Evolutionary conservation across 2,888 invertebrate species (phyloP).

Genomic region (Torymus tubicola): DNA sequence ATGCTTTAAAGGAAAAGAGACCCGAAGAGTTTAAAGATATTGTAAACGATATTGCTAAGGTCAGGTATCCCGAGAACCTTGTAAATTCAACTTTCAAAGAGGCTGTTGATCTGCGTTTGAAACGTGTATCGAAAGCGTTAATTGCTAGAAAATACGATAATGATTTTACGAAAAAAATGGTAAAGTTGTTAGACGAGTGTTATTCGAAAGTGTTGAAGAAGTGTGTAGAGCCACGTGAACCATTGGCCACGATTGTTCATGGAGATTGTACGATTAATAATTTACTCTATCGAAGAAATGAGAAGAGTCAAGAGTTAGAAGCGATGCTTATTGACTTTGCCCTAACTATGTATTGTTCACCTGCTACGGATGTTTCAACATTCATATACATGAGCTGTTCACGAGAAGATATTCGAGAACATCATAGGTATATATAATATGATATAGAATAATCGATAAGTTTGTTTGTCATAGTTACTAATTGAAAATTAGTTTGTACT

Average conservation of each 20-base stretch:
- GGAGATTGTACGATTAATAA: conserved; percentile 71
- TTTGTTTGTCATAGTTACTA: too few species aligned
- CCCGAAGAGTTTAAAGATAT: conserved; percentile 62
- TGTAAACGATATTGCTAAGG: conserved; percentile 58
- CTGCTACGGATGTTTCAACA: conserved; percentile 68
- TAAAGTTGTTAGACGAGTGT: conserved; percentile 57
- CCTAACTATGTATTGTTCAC: conserved; percentile 65
- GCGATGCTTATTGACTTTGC: conserved; percentile 67
- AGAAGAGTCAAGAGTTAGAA: conserved; percentile 7
- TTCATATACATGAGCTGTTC: conserved; percentile 65
- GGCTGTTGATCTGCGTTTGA: background rate
- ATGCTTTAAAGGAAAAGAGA: conserved; percentile 64
- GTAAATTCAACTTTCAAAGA: conserved; percentile 39
- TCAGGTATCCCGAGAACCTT: conserved; percentile 53
- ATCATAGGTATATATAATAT: conserved; percentile 12
- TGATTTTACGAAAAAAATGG: conserved; percentile 63
- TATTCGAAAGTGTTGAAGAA: conserved; percentile 60
- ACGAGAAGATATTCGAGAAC: conserved; percentile 48
- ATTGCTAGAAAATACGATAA: conserved; percentile 60
- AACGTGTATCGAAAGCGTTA: conserved; percentile 58
- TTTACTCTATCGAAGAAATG: conserved; percentile 62
- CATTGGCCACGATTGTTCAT: conserved; percentile 69
- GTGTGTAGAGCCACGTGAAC: conserved; percentile 62
- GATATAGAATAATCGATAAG: too few species aligned
- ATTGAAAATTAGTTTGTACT: too few species aligned